phyloP scores from a whole-genome alignment of 2,888 invertebrate genomes.

The Euspilapteryx auroguttella region DNA sequence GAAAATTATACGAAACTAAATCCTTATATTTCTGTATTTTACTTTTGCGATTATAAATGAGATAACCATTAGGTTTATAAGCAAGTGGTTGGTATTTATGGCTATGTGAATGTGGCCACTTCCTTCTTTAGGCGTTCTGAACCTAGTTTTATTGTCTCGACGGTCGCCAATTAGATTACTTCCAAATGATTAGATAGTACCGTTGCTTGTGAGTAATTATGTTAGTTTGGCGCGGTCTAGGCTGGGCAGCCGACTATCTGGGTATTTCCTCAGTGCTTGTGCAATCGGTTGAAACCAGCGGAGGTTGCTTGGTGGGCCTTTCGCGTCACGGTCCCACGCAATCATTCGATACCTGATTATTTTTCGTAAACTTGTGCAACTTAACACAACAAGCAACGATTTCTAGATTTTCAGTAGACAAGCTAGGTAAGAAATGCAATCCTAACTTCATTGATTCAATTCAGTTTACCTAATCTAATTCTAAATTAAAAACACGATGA shows the following conservation, averaged over 20 bases:
- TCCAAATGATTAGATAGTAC: background rate
- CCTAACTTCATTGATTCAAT: slow-evolving; percentile 9
- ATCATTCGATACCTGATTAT: slow-evolving; percentile 9
- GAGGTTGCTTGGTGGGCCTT: slow-evolving; percentile 14
- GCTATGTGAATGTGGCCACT: background rate
- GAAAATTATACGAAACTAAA: slow-evolving; percentile 63
- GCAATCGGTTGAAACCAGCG: slow-evolving; percentile 17
- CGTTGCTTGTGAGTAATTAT: background rate
- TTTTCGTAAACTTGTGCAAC: slow-evolving; percentile 40
- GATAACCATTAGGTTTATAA: background rate
- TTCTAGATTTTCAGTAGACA: too few species aligned
- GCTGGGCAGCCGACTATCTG: too few species aligned
- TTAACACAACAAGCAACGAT: too few species aligned
- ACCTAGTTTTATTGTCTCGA: background rate
- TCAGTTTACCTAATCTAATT: too few species aligned
- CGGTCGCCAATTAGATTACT: background rate
- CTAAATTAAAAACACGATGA: too few species aligned
- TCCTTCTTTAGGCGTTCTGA: background rate
- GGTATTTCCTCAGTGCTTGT: slow-evolving; percentile 12
- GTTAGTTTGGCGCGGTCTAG: too few species aligned
- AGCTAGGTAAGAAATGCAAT: slow-evolving; percentile 9
- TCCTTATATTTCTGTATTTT: slow-evolving; percentile 35
- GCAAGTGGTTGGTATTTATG: background rate
- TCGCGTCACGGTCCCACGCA: slow-evolving; percentile 17
- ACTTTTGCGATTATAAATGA: background rate